phyloP scores from a whole-genome alignment of 2,113 vertebrate species.

The Sprattus sprattus region DNA sequence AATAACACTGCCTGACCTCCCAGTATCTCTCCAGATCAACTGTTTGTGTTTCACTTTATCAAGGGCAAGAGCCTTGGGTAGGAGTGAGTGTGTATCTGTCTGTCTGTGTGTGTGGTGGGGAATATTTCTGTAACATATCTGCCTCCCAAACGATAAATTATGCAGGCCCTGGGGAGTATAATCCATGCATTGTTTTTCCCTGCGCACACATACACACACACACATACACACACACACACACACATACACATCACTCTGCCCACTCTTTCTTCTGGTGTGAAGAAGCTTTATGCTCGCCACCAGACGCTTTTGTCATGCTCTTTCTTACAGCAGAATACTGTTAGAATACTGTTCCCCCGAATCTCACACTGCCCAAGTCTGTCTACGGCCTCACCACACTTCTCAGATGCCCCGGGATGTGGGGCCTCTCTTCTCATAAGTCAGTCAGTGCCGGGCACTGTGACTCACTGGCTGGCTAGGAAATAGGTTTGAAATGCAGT shows the following conservation, averaged over 20 bases:
- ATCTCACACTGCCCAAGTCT: neutral
- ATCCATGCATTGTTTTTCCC: slow-evolving; percentile 30
- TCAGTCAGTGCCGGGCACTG: slow-evolving; percentile 32
- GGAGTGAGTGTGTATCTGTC: slow-evolving; percentile 9
- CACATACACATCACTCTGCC: neutral
- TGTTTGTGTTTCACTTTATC: slow-evolving; percentile 12
- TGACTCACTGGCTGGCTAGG: slow-evolving; percentile 45
- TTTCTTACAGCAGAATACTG: neutral
- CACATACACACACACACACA: slow-evolving; percentile 26
- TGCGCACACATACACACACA: slow-evolving; percentile 13
- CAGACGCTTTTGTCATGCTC: neutral
- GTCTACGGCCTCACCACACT: neutral
- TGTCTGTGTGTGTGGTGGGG: slow-evolving; percentile 1
- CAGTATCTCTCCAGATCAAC: neutral
- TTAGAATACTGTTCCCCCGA: neutral
- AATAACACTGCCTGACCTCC: neutral
- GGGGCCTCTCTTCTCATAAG: neutral
- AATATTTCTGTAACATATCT: slow-evolving; percentile 27
- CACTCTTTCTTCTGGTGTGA: neutral
- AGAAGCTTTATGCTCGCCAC: slow-evolving; percentile 14
- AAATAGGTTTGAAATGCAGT: slow-evolving; percentile 50
- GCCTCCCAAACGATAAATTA: slow-evolving; percentile 41
- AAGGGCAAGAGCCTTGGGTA: neutral
- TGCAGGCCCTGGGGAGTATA: slow-evolving; percentile 32
- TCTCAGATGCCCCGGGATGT: neutral